Evolutionary conservation across 1,140 invertebrate genomes (phyloP), one percentile per base, ranked within the genome.

Genomic region (Camponotus vicinus): DNA sequence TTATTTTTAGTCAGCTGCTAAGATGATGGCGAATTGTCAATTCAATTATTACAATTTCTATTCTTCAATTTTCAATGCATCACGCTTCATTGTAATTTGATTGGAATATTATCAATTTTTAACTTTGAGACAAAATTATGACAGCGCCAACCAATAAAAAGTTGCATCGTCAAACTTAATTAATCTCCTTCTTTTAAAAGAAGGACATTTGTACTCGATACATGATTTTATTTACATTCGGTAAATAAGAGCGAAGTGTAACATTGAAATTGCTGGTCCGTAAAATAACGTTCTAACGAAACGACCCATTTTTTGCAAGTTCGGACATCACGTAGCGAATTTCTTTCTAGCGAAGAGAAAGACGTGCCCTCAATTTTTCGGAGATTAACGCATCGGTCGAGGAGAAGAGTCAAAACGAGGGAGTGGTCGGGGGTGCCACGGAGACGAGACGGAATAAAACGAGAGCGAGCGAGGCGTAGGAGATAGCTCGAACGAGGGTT

Each of bases 401-500:
- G 32, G 37, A 15, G 45, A 49, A 45, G 73, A 84, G 42, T 27
- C 8, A 27, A 55, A 80, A 70, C 37, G 52, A 70, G 67, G 13
- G 45, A 55, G 13, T 6, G 32, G 42, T n/a, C 32, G 27, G 9
- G 40, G 34, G 42, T 49, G 45, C 18, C 15, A 8, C 21, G n/a
- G 55, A 11, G 69, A 75, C 64, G 57, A 57, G 67, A 79, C 70
- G 42, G 61, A 67, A 73, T 52, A 55, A 21, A 49, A 40, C 42
- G 45, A 37, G 63, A 71, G 64, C 32, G 52, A 69, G 27, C 27
- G 27, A 27, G 32, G 37, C 64, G 18, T 52, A 75, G 64, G 52
- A 71, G 86, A 88, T 69, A 82, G 80, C 83, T 73, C 66, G 89
- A 88, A 88, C 87, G 92, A 91, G 92, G 92, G 92, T 93, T 92